Evolutionary conservation across 2,797 vertebrate genomes (phyloP).

Genomic region (Carcharodon carcharias): DNA sequence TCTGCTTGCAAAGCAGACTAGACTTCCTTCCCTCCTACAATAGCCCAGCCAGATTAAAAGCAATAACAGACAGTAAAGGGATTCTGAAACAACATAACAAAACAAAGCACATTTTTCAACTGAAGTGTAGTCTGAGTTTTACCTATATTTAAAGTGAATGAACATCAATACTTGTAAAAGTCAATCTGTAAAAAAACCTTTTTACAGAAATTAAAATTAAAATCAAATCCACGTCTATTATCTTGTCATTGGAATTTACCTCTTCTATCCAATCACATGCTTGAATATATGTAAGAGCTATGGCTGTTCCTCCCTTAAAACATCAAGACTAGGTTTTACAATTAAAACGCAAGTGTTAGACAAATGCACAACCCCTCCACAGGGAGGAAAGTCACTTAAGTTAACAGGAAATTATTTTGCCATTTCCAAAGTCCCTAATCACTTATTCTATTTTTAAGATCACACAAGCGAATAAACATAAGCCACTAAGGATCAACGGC

Average conservation of each 20-base stretch:
- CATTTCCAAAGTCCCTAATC: conserved; percentile 46
- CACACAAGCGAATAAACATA: conserved; percentile 43
- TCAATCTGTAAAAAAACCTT: neutral
- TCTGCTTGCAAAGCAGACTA: neutral
- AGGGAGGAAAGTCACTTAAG: conserved; percentile 47
- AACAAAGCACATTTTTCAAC: neutral
- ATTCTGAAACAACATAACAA: neutral
- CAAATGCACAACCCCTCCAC: conserved; percentile 38
- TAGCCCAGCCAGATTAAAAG: neutral
- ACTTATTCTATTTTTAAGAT: conserved; percentile 50
- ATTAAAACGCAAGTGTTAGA: conserved; percentile 11
- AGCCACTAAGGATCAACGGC: conserved; percentile 42
- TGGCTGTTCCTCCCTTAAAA: neutral
- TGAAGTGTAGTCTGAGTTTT: neutral
- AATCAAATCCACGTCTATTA: neutral
- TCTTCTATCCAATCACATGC: neutral
- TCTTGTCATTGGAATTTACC: neutral
- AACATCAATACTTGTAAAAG: neutral
- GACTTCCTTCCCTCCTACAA: neutral
- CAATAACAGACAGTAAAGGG: neutral
- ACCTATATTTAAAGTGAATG: neutral
- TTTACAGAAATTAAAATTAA: neutral
- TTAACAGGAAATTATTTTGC: conserved; percentile 57
- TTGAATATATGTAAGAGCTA: neutral
- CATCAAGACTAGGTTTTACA: neutral